These are phyloP conservation scores for Gulo gulo DNA, from an alignment of 2,113 vertebrate species.

Conservation along the genomic window DNA sequence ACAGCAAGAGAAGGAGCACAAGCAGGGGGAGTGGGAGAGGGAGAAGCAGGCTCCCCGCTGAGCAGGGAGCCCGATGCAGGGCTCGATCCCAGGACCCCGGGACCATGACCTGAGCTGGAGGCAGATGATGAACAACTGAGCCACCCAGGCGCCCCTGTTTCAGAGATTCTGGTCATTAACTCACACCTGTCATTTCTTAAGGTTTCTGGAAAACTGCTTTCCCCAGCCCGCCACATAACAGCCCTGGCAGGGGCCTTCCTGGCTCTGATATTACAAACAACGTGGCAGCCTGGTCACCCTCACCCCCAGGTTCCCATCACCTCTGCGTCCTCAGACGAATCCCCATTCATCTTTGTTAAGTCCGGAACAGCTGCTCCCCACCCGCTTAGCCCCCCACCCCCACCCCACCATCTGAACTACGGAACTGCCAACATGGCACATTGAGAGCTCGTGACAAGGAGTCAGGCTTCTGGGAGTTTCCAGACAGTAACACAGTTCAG, in stretches of 20 bases:
- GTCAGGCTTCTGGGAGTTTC: conserved; percentile 12
- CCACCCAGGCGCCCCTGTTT: too few relatives aligned
- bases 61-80: too few relatives aligned
- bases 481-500: background rate
- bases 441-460: background rate
- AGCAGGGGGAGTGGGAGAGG: too few relatives aligned
- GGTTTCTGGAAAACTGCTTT: background rate
- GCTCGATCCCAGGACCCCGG: too few relatives aligned
- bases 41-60: too few relatives aligned
- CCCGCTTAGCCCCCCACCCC: fast-evolving
- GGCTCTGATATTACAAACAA: background rate
- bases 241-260: background rate
- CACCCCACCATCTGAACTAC: fast-evolving
- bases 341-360: background rate
- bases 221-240: background rate
- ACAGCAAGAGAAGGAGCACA: too few relatives aligned
- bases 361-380: background rate
- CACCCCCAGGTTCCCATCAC: background rate
- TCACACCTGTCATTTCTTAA: background rate
- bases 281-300: background rate
- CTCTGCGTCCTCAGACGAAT: background rate
- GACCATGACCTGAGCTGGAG: too few relatives aligned
- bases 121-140: too few relatives aligned
- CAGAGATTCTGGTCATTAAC: background rate
- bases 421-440: background rate